These are phyloP conservation scores for Danio tinwini DNA, from an alignment of 2,797 vertebrate genomes.

Conservation along the genomic window DNA sequence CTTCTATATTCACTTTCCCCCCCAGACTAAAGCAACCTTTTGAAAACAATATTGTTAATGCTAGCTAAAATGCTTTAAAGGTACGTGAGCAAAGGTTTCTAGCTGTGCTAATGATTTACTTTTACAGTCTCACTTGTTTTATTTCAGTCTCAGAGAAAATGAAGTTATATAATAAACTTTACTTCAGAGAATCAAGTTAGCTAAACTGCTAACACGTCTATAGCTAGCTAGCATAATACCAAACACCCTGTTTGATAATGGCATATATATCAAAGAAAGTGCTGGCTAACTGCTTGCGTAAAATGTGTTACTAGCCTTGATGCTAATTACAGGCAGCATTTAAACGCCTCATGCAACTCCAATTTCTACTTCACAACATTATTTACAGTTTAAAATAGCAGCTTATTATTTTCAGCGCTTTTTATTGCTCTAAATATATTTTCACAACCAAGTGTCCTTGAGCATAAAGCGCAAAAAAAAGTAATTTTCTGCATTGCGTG, in stretches of 20 bases:
- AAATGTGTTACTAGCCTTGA: not conserved
- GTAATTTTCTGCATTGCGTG: constrained; percentile 1
- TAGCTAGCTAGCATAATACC: not conserved
- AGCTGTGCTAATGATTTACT: too few relatives aligned
- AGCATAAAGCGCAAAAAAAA: not conserved
- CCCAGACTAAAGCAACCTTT: not conserved
- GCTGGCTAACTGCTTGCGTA: not conserved
- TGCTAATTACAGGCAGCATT: not conserved
- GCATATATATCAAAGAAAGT: not conserved
- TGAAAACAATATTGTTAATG: not conserved
- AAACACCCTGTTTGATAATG: not conserved
- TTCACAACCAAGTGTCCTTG: not conserved
- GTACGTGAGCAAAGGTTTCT: too few relatives aligned
- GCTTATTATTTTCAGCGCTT: not conserved
- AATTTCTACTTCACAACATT: not conserved
- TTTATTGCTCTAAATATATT: not conserved
- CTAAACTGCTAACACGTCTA: not conserved
- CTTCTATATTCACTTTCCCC: not conserved
- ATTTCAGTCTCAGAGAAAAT: too few relatives aligned
- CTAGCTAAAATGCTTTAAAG: not conserved
- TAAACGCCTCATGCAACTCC: not conserved
- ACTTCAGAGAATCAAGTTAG: not conserved
- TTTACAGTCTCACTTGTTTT: too few relatives aligned
- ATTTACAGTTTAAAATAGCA: not conserved
- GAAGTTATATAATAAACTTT: too few relatives aligned